These are phyloP conservation scores for Drosophila arawakana DNA, from an alignment of 1,140 invertebrate genomes.

Conservation along the genomic window DNA sequence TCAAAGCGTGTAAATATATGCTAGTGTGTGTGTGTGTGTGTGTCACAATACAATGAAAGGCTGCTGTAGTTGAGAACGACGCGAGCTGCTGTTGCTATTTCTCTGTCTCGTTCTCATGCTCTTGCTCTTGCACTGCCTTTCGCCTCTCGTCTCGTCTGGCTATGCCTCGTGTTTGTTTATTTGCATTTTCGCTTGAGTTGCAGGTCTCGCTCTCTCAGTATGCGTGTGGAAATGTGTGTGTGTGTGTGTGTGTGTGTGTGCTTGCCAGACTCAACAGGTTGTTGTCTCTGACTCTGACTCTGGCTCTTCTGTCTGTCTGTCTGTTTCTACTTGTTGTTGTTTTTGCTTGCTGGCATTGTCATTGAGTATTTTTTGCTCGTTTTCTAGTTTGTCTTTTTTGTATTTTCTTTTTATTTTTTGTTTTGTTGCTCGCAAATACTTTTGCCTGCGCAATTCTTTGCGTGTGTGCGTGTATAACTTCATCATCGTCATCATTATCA, in stretches of 20 bases:
- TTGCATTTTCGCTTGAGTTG: slow-evolving; percentile 82
- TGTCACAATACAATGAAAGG: slow-evolving; percentile 48
- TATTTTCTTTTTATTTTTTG: slow-evolving; percentile 55
- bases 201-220: slow-evolving; percentile 52
- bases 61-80: slow-evolving; percentile 57
- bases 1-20: slow-evolving; percentile 62
- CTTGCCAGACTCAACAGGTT: slow-evolving; percentile 68
- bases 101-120: slow-evolving; percentile 34
- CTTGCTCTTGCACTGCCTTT: slow-evolving; percentile 41
- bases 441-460: slow-evolving; percentile 71
- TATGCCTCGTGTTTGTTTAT: slow-evolving; percentile 77
- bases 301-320: too few species aligned
- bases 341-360: slow-evolving; percentile 57
- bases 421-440: slow-evolving; percentile 75
- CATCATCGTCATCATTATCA: slow-evolving; percentile 14
- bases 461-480: slow-evolving; percentile 38
- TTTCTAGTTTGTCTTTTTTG: slow-evolving; percentile 73
- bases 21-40: slow-evolving; percentile 25
- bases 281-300: slow-evolving; percentile 60
- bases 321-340: slow-evolving; percentile 35
- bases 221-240: slow-evolving; percentile 9
- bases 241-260: slow-evolving; percentile 25
- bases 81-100: slow-evolving; percentile 52
- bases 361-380: slow-evolving; percentile 73
- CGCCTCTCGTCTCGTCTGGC: slow-evolving; percentile 36